Conservation (phyloP, 64 coral and sea anemone genomes). For the Dendronephthya gigantea region DNA sequence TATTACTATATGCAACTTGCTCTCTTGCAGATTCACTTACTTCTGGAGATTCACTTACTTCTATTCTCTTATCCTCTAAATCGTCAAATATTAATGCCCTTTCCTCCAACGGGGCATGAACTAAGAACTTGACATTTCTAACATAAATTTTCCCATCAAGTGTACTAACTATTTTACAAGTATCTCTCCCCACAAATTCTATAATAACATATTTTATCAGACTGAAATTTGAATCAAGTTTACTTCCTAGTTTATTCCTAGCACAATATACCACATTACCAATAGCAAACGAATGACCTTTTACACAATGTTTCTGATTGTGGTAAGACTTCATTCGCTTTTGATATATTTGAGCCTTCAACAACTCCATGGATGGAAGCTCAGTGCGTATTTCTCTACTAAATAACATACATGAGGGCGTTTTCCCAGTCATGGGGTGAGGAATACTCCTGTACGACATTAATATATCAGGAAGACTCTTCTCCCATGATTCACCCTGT, state of each 20-base stretch:
- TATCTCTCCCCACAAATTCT: neutral
- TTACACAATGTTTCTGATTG: neutral
- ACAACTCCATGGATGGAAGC: neutral
- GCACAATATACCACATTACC: neutral
- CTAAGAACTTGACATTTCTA: conserved; percentile 30
- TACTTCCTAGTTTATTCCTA: neutral
- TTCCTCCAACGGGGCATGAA: neutral
- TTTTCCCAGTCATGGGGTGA: neutral
- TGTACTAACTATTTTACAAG: conserved; percentile 16
- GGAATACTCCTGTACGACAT: neutral
- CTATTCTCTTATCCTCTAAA: neutral
- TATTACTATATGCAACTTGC: neutral
- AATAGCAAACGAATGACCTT: neutral
- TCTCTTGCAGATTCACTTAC: neutral
- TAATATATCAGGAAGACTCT: neutral
- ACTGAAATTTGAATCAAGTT: neutral
- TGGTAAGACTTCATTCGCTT: neutral
- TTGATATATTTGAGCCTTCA: neutral
- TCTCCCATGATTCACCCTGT: conserved; percentile 34
- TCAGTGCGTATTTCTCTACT: neutral
- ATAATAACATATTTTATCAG: neutral
- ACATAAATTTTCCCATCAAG: conserved; percentile 11
- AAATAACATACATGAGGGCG: neutral
- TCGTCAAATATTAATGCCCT: neutral
- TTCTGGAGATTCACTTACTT: too few species aligned